Percentiles rank a stretch among this genome's conserved stretches.
phyloP scores from a whole-genome alignment of 2,797 vertebrate genomes.

The Sebastolobus altivelis region DNA sequence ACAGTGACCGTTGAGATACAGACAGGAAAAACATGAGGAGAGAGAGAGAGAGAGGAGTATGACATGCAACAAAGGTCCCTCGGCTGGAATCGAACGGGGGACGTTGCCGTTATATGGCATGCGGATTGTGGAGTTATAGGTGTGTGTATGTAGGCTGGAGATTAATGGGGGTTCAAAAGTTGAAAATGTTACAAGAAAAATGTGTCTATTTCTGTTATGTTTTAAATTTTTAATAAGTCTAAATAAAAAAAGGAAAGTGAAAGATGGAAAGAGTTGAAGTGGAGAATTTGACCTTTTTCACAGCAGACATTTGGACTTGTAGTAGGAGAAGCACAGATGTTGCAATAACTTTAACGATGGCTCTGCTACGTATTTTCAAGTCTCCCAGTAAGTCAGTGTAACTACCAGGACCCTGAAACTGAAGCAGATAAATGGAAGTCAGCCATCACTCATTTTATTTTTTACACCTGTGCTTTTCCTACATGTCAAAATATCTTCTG shows the following conservation, averaged over 20 bases:
- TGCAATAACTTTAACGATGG: not conserved
- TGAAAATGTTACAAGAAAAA: not conserved
- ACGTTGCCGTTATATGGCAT: not conserved
- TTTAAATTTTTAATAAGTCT: not conserved
- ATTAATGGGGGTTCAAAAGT: not conserved
- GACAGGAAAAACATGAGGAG: not conserved
- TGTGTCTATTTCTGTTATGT: not conserved
- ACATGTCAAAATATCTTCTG: not conserved
- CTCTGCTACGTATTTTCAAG: not conserved
- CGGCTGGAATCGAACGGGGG: not conserved
- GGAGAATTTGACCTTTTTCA: not conserved
- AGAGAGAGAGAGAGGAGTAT: not conserved
- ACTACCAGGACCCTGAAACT: not conserved
- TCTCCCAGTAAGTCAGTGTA: not conserved
- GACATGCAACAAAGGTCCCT: not conserved
- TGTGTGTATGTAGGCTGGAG: not conserved
- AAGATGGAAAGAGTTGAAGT: not conserved
- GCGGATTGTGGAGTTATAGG: not conserved
- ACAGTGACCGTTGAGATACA: too few species aligned
- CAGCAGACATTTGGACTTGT: not conserved
- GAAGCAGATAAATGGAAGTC: conserved; percentile 1
- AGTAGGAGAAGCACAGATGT: not conserved
- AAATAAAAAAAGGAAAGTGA: not conserved
- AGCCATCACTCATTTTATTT: not conserved
- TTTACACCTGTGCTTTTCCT: conserved; percentile 1